Conservation (phyloP, 2,113 vertebrate species). For the Helogale parvula region DNA sequence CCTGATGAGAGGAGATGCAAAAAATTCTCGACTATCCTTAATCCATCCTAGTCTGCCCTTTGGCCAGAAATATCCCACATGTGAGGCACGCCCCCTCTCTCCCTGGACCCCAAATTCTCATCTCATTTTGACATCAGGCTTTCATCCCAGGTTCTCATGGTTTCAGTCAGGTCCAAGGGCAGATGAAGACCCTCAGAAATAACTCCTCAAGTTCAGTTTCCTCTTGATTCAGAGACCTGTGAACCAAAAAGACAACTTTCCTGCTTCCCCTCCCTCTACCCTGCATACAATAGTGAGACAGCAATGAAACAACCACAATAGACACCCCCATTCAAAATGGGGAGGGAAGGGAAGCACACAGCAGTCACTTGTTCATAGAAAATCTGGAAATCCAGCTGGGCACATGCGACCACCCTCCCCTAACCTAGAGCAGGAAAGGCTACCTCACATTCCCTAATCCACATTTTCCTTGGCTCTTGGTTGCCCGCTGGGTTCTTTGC, state of each 20-base stretch:
- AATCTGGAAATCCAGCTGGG: not conserved
- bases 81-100: not conserved
- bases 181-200: not conserved
- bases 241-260: not conserved
- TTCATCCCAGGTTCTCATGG: not conserved
- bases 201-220: not conserved
- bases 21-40: not conserved
- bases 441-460: not conserved
- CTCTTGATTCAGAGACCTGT: not conserved
- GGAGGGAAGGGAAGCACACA: too few species aligned
- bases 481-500: not conserved
- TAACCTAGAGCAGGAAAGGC: not conserved
- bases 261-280: not conserved
- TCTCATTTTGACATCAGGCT: not conserved
- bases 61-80: not conserved
- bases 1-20: not conserved
- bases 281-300: not conserved
- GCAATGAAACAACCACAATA: not conserved
- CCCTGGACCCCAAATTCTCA: not conserved
- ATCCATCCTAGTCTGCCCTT: not conserved
- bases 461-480: not conserved
- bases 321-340: too few species aligned
- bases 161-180: not conserved
- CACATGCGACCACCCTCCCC: rapidly evolving
- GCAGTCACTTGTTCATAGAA: too few species aligned